phyloP scores from a whole-genome alignment of 2,888 invertebrate species.

The Synergus itoensis region DNA sequence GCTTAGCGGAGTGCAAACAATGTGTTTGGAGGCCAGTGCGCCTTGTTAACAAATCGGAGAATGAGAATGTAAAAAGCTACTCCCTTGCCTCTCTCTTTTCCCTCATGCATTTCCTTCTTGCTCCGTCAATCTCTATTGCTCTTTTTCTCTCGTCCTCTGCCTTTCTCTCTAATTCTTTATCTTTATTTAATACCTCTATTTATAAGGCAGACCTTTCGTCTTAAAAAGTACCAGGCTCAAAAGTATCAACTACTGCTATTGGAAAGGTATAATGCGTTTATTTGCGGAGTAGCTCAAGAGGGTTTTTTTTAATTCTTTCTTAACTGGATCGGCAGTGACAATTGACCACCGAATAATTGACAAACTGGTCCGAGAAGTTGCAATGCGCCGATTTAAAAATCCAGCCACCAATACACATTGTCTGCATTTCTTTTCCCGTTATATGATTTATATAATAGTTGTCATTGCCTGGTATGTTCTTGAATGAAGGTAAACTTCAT shows the following conservation, averaged over 20 bases:
- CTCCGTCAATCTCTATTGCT: conserved; percentile 59
- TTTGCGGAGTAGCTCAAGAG: conserved; percentile 44
- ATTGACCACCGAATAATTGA: conserved; percentile 42
- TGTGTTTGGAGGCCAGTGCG: conserved; percentile 90
- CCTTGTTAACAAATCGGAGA: conserved; percentile 65
- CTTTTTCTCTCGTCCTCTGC: conserved; percentile 54
- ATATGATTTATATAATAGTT: conserved; percentile 57
- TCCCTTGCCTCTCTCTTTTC: conserved; percentile 56
- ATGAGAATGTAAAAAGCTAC: conserved; percentile 47
- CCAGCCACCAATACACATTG: conserved; percentile 84
- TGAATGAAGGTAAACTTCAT: conserved; percentile 57
- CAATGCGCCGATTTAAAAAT: conserved; percentile 71
- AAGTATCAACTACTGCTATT: conserved; percentile 37
- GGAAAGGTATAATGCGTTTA: conserved; percentile 42
- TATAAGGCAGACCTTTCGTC: not conserved
- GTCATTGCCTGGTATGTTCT: conserved; percentile 55
- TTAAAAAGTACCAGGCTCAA: conserved; percentile 8
- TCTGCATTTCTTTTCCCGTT: conserved; percentile 79
- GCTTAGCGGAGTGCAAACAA: conserved; percentile 89
- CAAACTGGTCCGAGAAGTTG: conserved; percentile 53
- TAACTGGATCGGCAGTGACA: conserved; percentile 38
- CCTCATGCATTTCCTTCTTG: conserved; percentile 56
- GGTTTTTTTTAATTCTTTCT: conserved; percentile 23
- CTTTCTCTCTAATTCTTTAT: conserved; percentile 52
- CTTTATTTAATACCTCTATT: conserved; percentile 10